phyloP scores from a whole-genome alignment of 2,797 vertebrate species.

The Erethizon dorsatum region DNA sequence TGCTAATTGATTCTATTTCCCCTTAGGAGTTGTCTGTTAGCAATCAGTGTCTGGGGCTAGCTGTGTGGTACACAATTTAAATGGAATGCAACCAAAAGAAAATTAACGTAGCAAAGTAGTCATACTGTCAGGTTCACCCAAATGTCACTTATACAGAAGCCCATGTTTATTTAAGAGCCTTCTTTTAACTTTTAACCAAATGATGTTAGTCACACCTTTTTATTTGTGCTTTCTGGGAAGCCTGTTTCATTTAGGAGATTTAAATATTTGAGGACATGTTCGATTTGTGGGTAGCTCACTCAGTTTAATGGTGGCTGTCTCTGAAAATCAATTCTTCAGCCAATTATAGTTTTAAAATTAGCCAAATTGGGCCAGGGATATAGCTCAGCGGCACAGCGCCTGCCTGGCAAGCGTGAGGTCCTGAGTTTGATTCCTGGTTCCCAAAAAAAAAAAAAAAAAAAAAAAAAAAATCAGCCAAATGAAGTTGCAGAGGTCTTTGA shows the following conservation, averaged over 20 bases:
- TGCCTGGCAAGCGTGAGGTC: too few species aligned
- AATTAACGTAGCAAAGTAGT: not conserved
- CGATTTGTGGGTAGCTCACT: not conserved
- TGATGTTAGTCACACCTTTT: not conserved
- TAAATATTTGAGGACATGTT: not conserved
- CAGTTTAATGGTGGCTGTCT: not conserved
- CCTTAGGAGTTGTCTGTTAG: slow-evolving; percentile 40
- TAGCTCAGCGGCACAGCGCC: too few species aligned
- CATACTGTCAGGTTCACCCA: not conserved
- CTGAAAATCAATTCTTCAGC: not conserved
- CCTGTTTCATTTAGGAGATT: not conserved
- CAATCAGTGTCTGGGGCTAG: not conserved
- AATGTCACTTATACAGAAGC: not conserved
- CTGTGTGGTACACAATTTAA: not conserved
- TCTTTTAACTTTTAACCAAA: not conserved
- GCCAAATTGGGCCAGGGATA: not conserved
- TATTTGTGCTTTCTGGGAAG: not conserved
- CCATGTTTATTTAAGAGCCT: not conserved
- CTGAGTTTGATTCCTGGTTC: not conserved
- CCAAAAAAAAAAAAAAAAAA: too few species aligned
- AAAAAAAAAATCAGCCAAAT: not conserved
- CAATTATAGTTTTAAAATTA: not conserved
- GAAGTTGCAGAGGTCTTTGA: not conserved
- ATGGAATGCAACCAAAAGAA: not conserved
- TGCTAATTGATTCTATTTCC: slow-evolving; percentile 64